phyloP scores from a whole-genome alignment of 2,113 vertebrate genomes.

The Podarcis raffonei region DNA sequence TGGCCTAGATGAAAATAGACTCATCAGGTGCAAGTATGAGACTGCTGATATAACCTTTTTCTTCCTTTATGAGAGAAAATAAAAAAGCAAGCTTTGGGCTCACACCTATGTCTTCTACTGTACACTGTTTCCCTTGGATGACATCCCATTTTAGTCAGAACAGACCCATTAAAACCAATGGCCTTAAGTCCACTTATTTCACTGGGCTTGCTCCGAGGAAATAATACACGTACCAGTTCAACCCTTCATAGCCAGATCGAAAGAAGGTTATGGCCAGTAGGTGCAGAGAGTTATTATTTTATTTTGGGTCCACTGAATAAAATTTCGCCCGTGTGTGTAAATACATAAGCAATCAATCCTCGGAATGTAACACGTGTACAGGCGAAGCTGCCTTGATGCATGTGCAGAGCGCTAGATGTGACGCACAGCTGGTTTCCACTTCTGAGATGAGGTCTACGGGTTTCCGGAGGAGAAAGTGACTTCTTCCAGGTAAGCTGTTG shows the following conservation, averaged over 20 bases:
- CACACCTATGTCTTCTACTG: too few relatives aligned
- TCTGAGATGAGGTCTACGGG: too few relatives aligned
- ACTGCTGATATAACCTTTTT: too few relatives aligned
- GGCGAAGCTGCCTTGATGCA: too few relatives aligned
- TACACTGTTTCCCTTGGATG: too few relatives aligned
- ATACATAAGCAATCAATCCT: background rate
- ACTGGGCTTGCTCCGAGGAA: background rate
- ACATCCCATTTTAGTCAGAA: too few relatives aligned
- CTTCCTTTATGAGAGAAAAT: too few relatives aligned
- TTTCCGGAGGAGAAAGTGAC: background rate
- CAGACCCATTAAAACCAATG: too few relatives aligned
- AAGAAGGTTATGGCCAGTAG: background rate
- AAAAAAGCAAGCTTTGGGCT: background rate
- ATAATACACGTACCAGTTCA: background rate
- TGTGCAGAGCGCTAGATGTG: background rate
- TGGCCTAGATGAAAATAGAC: background rate
- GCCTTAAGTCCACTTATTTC: too few relatives aligned
- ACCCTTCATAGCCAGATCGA: background rate
- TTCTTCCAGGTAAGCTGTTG: background rate
- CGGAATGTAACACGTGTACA: too few relatives aligned
- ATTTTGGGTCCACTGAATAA: background rate
- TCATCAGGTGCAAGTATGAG: too few relatives aligned
- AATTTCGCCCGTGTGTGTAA: too few relatives aligned
- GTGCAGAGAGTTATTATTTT: background rate
- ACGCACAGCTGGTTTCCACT: background rate